phyloP scores from a whole-genome alignment of 2,113 vertebrate genomes.

The Alethe castanea region DNA sequence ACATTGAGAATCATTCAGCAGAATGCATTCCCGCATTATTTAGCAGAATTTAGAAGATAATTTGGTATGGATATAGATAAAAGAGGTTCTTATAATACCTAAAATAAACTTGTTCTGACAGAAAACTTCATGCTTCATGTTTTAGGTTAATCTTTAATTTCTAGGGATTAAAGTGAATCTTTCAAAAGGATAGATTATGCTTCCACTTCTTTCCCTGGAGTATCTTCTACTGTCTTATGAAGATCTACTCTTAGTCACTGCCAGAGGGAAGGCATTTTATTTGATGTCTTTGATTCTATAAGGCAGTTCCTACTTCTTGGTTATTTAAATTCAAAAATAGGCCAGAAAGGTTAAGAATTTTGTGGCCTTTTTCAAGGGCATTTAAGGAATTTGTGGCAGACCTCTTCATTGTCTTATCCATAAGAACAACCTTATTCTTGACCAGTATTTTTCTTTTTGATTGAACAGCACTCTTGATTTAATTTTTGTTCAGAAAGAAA shows the following conservation, averaged over 20 bases:
- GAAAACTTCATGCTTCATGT: background rate
- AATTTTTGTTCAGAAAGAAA: background rate
- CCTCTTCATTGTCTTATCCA: background rate
- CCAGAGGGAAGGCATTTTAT: slow-evolving; percentile 12
- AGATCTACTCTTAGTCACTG: slow-evolving; percentile 8
- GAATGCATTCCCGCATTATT: background rate
- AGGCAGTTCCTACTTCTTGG: background rate
- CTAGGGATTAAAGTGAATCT: slow-evolving; percentile 24
- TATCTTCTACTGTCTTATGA: background rate
- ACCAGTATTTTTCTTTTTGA: background rate
- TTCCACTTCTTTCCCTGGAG: background rate
- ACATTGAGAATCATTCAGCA: background rate
- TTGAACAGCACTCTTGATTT: background rate
- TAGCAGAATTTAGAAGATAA: background rate
- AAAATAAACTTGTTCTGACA: background rate
- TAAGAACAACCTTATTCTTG: background rate
- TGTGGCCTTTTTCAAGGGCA: background rate
- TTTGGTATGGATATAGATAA: background rate
- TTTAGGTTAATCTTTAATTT: slow-evolving; percentile 46
- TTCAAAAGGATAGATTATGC: slow-evolving; percentile 10
- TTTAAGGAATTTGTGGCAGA: background rate
- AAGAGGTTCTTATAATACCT: background rate
- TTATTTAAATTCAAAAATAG: slow-evolving; percentile 5
- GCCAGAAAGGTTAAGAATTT: background rate
- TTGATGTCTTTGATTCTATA: slow-evolving; percentile 23